phyloP scores from a whole-genome alignment of 2,797 vertebrate genomes.

The Muscicapa striata region DNA sequence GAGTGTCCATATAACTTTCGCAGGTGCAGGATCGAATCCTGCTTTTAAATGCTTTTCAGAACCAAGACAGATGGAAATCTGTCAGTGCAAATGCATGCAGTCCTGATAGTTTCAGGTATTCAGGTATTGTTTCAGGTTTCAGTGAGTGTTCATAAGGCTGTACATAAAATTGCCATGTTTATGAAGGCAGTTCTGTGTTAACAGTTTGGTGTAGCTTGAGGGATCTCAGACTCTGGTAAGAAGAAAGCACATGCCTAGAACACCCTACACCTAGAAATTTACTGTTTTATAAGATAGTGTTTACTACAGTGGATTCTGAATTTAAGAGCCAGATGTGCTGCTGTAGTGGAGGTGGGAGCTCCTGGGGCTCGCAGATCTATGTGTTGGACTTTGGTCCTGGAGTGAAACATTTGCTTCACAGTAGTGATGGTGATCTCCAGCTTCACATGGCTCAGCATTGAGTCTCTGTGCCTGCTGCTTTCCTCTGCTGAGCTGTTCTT shows the following conservation, averaged over 20 bases:
- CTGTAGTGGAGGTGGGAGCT: not conserved
- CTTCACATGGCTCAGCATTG: rapidly evolving
- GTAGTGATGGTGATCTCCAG: not conserved
- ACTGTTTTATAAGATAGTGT: not conserved
- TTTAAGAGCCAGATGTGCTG: rapidly evolving
- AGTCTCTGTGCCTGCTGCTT: not conserved
- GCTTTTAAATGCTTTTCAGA: not conserved
- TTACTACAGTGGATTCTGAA: not conserved
- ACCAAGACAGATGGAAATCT: not conserved
- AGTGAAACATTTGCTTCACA: not conserved
- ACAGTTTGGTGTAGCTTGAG: not conserved
- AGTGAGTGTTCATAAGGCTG: not conserved
- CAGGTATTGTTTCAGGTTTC: not conserved
- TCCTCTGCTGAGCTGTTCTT: not conserved
- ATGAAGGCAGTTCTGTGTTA: not conserved
- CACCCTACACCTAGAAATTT: not conserved
- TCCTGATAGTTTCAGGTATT: not conserved
- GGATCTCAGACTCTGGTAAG: not conserved
- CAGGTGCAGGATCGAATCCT: not conserved
- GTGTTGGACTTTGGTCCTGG: not conserved
- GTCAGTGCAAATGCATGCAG: not conserved
- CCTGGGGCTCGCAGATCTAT: not conserved
- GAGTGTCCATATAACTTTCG: not conserved
- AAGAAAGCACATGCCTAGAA: not conserved
- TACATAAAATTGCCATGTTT: rapidly evolving